Conservation (phyloP, 2,797 vertebrate genomes). For the Macropus fuliginosus region DNA sequence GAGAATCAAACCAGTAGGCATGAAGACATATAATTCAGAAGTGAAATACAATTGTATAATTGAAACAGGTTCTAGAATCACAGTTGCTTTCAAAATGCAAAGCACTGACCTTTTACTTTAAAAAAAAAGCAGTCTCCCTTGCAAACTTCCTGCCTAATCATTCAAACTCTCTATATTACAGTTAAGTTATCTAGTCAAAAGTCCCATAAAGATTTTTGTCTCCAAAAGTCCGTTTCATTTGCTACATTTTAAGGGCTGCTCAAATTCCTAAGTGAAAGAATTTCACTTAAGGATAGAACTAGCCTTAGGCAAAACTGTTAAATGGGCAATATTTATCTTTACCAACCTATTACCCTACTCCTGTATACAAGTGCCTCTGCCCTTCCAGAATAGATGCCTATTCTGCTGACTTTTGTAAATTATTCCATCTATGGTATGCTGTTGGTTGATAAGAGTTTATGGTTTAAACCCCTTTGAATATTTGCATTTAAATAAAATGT, state of each 20-base stretch:
- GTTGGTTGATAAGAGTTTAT: not conserved
- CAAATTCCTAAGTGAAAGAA: not conserved
- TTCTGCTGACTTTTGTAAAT: not conserved
- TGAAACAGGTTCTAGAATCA: slow-evolving; percentile 42
- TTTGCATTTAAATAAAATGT: not conserved
- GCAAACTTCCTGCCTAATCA: slow-evolving; percentile 11
- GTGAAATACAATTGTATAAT: slow-evolving; percentile 30
- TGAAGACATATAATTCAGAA: slow-evolving; percentile 27
- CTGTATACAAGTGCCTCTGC: not conserved
- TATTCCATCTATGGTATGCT: not conserved
- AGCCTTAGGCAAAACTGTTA: not conserved
- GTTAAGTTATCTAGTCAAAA: slow-evolving; percentile 2
- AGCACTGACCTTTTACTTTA: slow-evolving; percentile 38
- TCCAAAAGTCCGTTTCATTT: not conserved
- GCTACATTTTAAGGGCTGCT: not conserved
- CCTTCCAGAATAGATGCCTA: not conserved
- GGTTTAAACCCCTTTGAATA: not conserved
- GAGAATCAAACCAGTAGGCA: slow-evolving; percentile 6
- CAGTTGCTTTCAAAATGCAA: slow-evolving; percentile 42
- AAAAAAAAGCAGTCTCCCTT: not conserved
- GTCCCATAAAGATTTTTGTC: not conserved
- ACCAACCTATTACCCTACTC: not conserved
- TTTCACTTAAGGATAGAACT: not conserved
- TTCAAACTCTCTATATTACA: slow-evolving; percentile 1
- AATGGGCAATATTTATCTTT: not conserved